A percentile compares a stretch with the other conserved stretches of the same genome.
These are phyloP conservation scores for Gastrophysa polygoni DNA, from an alignment of 2,888 invertebrate species.

Conservation along the genomic window DNA sequence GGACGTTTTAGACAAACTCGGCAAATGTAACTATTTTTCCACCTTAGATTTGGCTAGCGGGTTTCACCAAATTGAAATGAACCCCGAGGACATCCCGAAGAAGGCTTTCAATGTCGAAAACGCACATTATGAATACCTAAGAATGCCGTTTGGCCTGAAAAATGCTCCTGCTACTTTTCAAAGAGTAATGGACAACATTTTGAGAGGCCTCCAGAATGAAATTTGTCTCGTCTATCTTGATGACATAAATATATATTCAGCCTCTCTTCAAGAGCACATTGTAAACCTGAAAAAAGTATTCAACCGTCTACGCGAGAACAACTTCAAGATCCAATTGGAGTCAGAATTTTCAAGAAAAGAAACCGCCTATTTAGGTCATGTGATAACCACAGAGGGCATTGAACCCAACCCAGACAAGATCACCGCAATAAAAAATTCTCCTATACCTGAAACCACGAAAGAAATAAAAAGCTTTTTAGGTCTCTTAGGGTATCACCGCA, in stretches of 20 bases:
- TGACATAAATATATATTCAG: slow-evolving; percentile 34
- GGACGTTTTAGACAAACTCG: slow-evolving; percentile 31
- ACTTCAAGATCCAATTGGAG: too few species aligned
- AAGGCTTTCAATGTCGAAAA: slow-evolving; percentile 31
- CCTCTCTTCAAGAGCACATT: slow-evolving; percentile 28
- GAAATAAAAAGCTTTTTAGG: too few species aligned
- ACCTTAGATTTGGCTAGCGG: slow-evolving; percentile 32
- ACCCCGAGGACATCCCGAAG: too few species aligned
- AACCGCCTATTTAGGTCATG: too few species aligned
- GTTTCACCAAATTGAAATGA: slow-evolving; percentile 36
- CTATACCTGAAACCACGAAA: too few species aligned
- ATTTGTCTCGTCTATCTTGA: slow-evolving; percentile 40
- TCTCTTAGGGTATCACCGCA: too few species aligned
- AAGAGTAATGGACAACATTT: slow-evolving; percentile 36
- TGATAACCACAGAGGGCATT: too few species aligned
- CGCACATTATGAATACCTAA: slow-evolving; percentile 28
- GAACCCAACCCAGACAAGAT: too few species aligned
- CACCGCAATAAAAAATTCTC: too few species aligned
- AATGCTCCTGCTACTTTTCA: slow-evolving; percentile 42
- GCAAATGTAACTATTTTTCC: slow-evolving; percentile 29
- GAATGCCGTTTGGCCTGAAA: slow-evolving; percentile 44
- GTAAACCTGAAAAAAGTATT: slow-evolving; percentile 24
- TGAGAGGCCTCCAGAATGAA: slow-evolving; percentile 33
- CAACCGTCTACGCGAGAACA: slow-evolving; percentile 15
- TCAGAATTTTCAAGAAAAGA: too few species aligned